Evolutionary conservation across 2,888 invertebrate genomes (phyloP).

Genomic region (Agriopis aurantiaria): DNA sequence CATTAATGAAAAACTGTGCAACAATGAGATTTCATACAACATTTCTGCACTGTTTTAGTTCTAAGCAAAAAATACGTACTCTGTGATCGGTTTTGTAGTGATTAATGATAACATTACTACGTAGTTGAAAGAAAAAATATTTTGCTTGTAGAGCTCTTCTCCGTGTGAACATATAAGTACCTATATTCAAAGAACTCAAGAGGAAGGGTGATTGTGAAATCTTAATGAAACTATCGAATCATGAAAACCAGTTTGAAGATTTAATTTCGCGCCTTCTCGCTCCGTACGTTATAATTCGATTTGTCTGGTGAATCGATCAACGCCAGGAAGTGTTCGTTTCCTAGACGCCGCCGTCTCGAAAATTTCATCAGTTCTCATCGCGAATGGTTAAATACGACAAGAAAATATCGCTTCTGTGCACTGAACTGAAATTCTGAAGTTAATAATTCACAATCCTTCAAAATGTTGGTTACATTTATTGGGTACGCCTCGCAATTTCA

Average conservation of each 20-base stretch:
- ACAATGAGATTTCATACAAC: too few relatives aligned
- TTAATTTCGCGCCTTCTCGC: conserved; percentile 62
- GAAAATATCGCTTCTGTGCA: conserved; percentile 24
- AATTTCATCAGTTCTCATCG: conserved; percentile 25
- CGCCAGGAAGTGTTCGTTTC: conserved; percentile 57
- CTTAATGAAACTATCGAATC: conserved; percentile 61
- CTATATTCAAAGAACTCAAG: background rate
- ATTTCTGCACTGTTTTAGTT: too few relatives aligned
- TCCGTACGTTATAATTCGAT: conserved; percentile 66
- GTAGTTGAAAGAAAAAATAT: too few relatives aligned
- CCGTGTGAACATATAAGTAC: too few relatives aligned
- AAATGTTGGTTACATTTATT: too few relatives aligned
- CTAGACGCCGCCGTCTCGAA: conserved; percentile 30
- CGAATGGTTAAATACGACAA: conserved; percentile 20
- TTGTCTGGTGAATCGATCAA: conserved; percentile 71
- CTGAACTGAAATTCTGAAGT: conserved; percentile 9
- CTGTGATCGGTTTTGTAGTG: too few relatives aligned
- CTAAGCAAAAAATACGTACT: too few relatives aligned
- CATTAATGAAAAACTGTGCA: too few relatives aligned
- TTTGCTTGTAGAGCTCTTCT: too few relatives aligned
- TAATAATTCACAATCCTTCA: conserved; percentile 13
- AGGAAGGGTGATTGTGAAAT: conserved; percentile 38
- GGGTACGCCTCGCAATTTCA: background rate
- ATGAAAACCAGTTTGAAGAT: conserved; percentile 68
- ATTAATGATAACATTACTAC: too few relatives aligned